Conservation (phyloP, 2,888 invertebrate species). For the Perizoma flavofasciatum region DNA sequence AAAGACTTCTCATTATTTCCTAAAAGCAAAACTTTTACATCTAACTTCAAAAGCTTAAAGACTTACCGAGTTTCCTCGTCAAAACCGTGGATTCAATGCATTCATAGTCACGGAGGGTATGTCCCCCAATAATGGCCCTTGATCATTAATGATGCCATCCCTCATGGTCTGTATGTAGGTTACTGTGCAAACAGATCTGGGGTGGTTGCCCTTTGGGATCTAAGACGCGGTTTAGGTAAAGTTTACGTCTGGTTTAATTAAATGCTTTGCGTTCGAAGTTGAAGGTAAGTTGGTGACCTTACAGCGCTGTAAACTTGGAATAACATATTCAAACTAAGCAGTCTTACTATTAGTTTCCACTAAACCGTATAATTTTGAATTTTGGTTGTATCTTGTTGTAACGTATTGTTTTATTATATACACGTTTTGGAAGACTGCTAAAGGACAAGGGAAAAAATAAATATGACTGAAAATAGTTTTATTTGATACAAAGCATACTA, state of each 20-base stretch:
- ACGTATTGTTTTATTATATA: too few relatives aligned
- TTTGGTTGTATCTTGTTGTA: too few relatives aligned
- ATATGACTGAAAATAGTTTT: too few relatives aligned
- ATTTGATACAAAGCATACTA: too few relatives aligned
- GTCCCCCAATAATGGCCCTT: constrained; percentile 72
- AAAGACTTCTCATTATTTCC: background rate
- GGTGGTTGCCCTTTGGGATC: constrained; percentile 65
- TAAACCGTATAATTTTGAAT: too few relatives aligned
- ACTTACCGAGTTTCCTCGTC: constrained; percentile 48
- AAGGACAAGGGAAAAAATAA: too few relatives aligned
- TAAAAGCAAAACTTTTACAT: constrained; percentile 31
- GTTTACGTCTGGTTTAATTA: constrained; percentile 58
- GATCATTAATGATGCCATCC: constrained; percentile 81
- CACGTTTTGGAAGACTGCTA: too few relatives aligned
- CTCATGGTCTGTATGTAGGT: constrained; percentile 79
- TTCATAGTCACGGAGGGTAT: constrained; percentile 78
- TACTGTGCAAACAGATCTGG: constrained; percentile 79
- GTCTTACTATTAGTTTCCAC: too few relatives aligned
- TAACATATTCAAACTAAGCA: background rate
- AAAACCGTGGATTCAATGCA: constrained; percentile 64
- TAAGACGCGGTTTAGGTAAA: constrained; percentile 52
- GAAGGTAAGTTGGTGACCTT: constrained; percentile 25
- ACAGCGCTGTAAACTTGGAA: background rate
- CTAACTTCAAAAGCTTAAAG: constrained; percentile 46
- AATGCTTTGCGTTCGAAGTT: constrained; percentile 31